Evolutionary conservation across 1,140 invertebrate genomes (phyloP).

Genomic region (Acromyrmex charruanus): DNA sequence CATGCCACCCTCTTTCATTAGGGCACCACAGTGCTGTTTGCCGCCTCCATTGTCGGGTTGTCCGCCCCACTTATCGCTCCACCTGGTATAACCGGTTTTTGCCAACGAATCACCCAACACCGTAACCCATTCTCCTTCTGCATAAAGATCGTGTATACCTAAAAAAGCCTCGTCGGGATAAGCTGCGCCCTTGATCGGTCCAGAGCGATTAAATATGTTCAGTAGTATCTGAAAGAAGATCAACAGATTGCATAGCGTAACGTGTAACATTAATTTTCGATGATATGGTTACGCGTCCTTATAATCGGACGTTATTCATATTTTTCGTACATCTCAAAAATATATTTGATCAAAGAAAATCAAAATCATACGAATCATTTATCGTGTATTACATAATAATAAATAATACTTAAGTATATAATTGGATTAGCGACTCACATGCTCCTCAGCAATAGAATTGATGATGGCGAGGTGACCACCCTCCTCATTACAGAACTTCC

Average conservation of each 20-base stretch:
- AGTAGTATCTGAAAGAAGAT: conserved; percentile 74
- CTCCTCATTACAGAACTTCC: conserved; percentile 82
- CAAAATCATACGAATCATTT: background rate
- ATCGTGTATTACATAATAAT: background rate
- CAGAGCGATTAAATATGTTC: conserved; percentile 79
- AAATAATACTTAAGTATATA: background rate
- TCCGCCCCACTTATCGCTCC: conserved; percentile 82
- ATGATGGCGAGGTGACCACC: conserved; percentile 84
- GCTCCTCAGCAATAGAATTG: conserved; percentile 80
- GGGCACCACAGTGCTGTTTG: conserved; percentile 82
- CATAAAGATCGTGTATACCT: conserved; percentile 83
- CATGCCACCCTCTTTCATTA: conserved; percentile 81
- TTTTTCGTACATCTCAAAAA: background rate
- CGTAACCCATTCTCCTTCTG: conserved; percentile 83
- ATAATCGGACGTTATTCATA: background rate
- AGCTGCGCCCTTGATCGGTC: conserved; percentile 75
- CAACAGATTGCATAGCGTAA: background rate
- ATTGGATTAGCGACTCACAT: conserved; percentile 67
- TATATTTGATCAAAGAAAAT: background rate
- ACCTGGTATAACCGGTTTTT: conserved; percentile 82
- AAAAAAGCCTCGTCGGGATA: conserved; percentile 79
- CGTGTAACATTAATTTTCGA: background rate
- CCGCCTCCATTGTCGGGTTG: conserved; percentile 84
- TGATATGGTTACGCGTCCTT: background rate
- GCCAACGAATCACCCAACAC: conserved; percentile 83